Evolutionary conservation across 2,888 invertebrate species (phyloP).

Genomic region (Sminthurides aquaticus): DNA sequence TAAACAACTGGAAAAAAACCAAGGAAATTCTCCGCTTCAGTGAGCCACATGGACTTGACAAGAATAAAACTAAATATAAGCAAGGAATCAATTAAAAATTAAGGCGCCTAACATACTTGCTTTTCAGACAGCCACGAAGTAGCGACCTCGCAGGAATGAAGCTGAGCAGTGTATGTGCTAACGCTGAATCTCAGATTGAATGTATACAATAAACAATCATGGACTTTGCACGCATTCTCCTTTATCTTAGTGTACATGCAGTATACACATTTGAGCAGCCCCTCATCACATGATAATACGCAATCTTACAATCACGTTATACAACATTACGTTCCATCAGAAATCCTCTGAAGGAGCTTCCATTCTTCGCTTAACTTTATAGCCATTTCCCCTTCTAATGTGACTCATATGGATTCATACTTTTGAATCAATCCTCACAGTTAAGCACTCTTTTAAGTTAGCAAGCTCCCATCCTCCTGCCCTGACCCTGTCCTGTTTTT

Average conservation of each 20-base stretch:
- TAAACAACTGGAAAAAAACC: no score
- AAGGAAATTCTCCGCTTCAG: no score
- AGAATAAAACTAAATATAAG: no score
- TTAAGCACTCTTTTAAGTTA: background rate
- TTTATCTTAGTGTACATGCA: background rate
- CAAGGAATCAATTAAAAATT: no score
- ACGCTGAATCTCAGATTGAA: background rate
- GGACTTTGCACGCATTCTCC: slow-evolving; percentile 1
- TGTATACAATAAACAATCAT: background rate
- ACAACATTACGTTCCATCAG: background rate
- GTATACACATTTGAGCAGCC: background rate
- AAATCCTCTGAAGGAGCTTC: no score
- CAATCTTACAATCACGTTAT: background rate
- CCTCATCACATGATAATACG: slow-evolving; percentile 10
- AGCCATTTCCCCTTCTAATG: no score
- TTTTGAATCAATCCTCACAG: background rate
- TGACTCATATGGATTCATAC: no score
- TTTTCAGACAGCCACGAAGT: background rate
- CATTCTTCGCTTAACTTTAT: no score
- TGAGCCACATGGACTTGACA: no score
- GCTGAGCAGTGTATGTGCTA: background rate
- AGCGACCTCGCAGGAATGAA: background rate
- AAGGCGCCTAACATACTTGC: background rate
- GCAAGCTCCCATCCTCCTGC: background rate
- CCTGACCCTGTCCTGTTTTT: background rate